Evolutionary conservation across 2,888 invertebrate genomes (phyloP), one percentile per base, ranked within the genome.

Genomic region (Thyatira batis): DNA sequence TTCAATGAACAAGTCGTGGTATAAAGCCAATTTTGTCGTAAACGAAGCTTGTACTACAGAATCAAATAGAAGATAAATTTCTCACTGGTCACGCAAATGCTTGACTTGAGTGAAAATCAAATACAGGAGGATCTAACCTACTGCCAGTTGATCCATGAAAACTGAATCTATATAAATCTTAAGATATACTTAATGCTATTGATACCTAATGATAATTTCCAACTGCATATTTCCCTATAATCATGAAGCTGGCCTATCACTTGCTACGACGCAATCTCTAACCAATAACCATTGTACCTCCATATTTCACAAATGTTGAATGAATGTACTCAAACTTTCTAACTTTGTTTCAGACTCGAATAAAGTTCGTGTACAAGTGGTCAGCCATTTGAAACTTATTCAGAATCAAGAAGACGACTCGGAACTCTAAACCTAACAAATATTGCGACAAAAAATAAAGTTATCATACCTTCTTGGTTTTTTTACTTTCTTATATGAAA

Each of bases 321-420:
- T 27, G 3, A 48, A 48, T 28, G 25, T 27, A 50, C 49, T 21
- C 5, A n/a, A 13, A 20, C 30, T 33, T 30, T 43, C 44, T 11
- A 57, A 58, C 55, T 57, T 54, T 52, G 30, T 83, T 80, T 8
- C 82, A 89, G 89, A 80, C 58, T 66, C 70, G 6, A 72, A 76
- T 51, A 78, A 80, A 49, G 61, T 87, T n/a, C 85, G 85, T 55
- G 53, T 86, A 17, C 74, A 81, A 27, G 82, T 82, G 11, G 67
- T 73, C 20, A 71, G 66, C 3, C 64, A 66, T 4, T 55, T 60
- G 1, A 73, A 69, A 39, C 39, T 53, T 3, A 60, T 57, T 11
- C 65, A 62, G 13, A 65, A 58, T 54, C 53, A 67, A 25, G 74
- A 76, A 45, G 57, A 61, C 27, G 76, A 80, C 53, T 73, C 78